phyloP scores from a whole-genome alignment of 1,140 invertebrate genomes.

The Dysdera silvatica region DNA sequence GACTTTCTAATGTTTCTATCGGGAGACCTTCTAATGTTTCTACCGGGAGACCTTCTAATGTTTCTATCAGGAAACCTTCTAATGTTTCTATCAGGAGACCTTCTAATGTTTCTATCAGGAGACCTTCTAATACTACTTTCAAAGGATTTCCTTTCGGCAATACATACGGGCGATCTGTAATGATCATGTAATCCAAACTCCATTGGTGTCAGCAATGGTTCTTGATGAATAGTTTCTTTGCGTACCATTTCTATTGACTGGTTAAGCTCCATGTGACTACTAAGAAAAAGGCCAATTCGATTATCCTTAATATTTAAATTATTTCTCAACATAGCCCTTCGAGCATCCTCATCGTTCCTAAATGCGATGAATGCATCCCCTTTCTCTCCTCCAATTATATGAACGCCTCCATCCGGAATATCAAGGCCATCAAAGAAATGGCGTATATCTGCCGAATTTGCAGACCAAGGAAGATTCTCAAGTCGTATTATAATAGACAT shows the following conservation, averaged over 20 bases:
- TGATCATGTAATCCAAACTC: no score
- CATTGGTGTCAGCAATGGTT: no score
- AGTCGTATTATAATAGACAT: conserved; percentile 98
- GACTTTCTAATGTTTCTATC: no score
- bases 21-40: no score
- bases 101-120: no score
- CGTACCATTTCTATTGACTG: conserved; percentile 52
- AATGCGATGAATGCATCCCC: conserved; percentile 99
- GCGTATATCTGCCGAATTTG: conserved; percentile 91
- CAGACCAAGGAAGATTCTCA: conserved; percentile 93
- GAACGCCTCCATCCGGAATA: conserved; percentile 95
- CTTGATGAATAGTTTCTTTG: no score
- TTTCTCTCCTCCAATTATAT: conserved; percentile 93
- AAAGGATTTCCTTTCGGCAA: no score
- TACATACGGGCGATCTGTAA: no score
- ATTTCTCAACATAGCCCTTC: conserved; percentile 84
- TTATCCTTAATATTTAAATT: conserved; percentile 78
- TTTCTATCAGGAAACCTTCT: no score
- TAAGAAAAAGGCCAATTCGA: conserved; percentile 76
- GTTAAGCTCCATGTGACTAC: conserved; percentile 92
- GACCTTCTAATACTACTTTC: no score
- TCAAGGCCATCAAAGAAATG: conserved; percentile 88
- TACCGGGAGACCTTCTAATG: no score
- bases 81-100: no score
- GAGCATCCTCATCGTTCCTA: conserved; percentile 92